Evolutionary conservation across 2,888 invertebrate species (phyloP).

Genomic region (Busseola fusca): DNA sequence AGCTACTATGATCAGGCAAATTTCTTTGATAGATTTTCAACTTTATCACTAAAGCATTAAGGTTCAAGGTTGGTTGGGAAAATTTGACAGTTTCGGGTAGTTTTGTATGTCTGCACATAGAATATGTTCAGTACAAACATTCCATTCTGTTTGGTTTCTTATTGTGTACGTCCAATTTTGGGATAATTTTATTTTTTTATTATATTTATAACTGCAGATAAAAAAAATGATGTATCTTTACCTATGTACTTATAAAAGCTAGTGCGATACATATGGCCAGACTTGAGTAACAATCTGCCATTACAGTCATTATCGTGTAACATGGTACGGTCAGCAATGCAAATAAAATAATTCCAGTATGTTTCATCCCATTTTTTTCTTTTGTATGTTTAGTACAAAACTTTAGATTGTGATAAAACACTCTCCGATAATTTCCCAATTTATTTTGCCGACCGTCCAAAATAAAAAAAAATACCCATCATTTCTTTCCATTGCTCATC

Average conservation of each 20-base stretch:
- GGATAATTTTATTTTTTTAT: not conserved
- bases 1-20: no score
- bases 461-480: slow-evolving; percentile 54
- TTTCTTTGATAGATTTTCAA: no score
- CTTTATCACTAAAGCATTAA: no score
- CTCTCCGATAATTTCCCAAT: not conserved
- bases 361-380: not conserved
- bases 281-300: slow-evolving; percentile 28
- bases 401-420: not conserved
- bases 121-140: not conserved
- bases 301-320: slow-evolving; percentile 23
- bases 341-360: slow-evolving; percentile 19
- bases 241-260: not conserved
- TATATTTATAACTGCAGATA: slow-evolving; percentile 20
- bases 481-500: slow-evolving; percentile 77
- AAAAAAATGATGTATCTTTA: not conserved
- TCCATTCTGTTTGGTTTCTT: not conserved
- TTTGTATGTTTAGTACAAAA: not conserved
- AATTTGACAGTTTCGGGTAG: no score
- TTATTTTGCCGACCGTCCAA: slow-evolving; percentile 50
- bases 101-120: not conserved
- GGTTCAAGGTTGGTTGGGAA: no score
- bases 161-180: slow-evolving; percentile 18
- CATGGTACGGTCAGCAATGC: slow-evolving; percentile 43
- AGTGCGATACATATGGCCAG: not conserved